These are phyloP conservation scores for Choreutis nemorana DNA, from an alignment of 2,888 invertebrate genomes.

Conservation along the genomic window DNA sequence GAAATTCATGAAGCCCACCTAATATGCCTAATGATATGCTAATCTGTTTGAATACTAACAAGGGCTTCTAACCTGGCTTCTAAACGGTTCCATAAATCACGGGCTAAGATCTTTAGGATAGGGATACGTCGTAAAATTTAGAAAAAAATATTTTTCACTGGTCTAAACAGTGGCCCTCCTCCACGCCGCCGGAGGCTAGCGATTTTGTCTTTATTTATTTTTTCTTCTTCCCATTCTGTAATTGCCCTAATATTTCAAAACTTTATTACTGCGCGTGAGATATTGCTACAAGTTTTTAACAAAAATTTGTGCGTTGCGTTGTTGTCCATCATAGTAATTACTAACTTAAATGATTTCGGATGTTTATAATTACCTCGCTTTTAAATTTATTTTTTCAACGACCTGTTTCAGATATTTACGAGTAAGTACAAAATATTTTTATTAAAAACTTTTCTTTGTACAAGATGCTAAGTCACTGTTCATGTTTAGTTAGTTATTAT, in stretches of 20 bases:
- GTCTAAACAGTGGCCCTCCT: conserved; percentile 56
- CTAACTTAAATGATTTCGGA: not conserved
- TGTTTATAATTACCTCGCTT: too few species aligned
- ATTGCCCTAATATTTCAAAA: conserved; percentile 46
- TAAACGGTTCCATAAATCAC: conserved; percentile 48
- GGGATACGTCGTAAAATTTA: conserved; percentile 28
- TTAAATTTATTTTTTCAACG: too few species aligned
- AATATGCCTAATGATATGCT: conserved; percentile 44
- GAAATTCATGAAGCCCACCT: too few species aligned
- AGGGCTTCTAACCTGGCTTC: conserved; percentile 32
- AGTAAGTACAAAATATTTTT: too few species aligned
- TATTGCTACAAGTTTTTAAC: conserved; percentile 18
- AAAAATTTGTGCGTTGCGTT: too few species aligned
- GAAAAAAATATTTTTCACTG: conserved; percentile 36
- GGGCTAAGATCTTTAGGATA: conserved; percentile 40
- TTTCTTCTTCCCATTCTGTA: conserved; percentile 37
- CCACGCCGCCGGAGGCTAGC: conserved; percentile 32
- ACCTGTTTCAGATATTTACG: too few species aligned
- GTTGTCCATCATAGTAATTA: not conserved
- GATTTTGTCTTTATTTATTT: conserved; percentile 40
- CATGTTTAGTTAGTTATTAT: too few species aligned
- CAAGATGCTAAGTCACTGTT: too few species aligned
- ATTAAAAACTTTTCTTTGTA: too few species aligned
- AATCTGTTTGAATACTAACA: conserved; percentile 55
- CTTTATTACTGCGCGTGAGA: conserved; percentile 33